Evolutionary conservation across 2,113 vertebrate species (phyloP), one percentile per base, ranked within the genome.

Genomic region (Oncorhynchus gorbuscha): DNA sequence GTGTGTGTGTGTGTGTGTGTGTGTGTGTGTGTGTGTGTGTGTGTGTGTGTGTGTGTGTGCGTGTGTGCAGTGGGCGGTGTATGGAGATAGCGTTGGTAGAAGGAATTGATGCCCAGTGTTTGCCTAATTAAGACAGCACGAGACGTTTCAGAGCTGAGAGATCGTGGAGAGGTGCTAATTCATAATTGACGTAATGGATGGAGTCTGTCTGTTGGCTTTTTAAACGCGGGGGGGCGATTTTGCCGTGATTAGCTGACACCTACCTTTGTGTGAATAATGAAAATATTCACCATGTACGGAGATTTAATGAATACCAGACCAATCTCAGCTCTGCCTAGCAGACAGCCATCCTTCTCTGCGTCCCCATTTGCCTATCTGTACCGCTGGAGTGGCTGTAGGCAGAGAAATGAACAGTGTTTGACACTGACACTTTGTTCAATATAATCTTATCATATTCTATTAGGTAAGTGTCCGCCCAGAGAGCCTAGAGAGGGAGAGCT

Each of bases 111-210:
- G 87, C 81, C 87, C 85, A 83, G 82, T 86, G 90, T 92, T 91
- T 91, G 86, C 89, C 89, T 95, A 95, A 96, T 96, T 95, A 95
- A 95, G 96, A 94, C 93, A 93, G 93, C 91, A 92, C 92, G 91
- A 90, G 92, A 94, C 90, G 89, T 90, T 91, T 90, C 92, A 86
- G 91, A 91, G 90, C 92, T 86, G 92, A 92, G 93, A 92, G 89
- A 91, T 87, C 91, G 91, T 80, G 86, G 86, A 91, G 89, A 93
- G 92, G 92, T 95, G 93, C 92, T 93, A 93, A 92, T 93, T 92
- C 90, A 90, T 96, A 96, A 97, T 95, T 96, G 95, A 94, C 93
- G 91, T 96, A 95, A 95, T 95, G 93, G 93, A 95, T 94, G 93
- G 94, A 92, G 93, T 93, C 93, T 93, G 93, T 94, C 90, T 88